phyloP scores from a whole-genome alignment of 1,140 invertebrate species.

The Leptopilina clavipes region DNA sequence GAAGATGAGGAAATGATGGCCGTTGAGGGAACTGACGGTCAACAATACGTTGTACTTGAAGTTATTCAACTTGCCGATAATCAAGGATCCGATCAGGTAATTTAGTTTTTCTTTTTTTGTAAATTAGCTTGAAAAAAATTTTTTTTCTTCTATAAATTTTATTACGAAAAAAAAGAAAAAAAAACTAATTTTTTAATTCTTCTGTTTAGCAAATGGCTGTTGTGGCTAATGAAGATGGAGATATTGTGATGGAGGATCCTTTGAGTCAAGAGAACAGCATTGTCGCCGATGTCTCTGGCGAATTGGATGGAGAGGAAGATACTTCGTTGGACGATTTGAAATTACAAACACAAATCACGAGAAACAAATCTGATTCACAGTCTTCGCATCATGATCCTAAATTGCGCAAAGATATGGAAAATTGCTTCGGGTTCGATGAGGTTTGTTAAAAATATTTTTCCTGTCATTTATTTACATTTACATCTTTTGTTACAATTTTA shows the following conservation, averaged over 20 bases:
- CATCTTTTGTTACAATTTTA: no score
- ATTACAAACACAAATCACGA: constrained; percentile 51
- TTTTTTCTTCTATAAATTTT: neutral
- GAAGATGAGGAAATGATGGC: constrained; percentile 78
- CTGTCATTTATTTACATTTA: no score
- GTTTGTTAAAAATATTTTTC: constrained; percentile 62
- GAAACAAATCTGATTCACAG: constrained; percentile 53
- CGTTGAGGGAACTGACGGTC: constrained; percentile 84
- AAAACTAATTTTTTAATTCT: constrained; percentile 23
- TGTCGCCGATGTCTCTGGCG: constrained; percentile 65
- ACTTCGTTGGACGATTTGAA: constrained; percentile 63
- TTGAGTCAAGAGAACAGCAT: constrained; percentile 67
- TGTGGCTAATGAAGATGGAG: constrained; percentile 72
- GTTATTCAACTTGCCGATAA: constrained; percentile 87
- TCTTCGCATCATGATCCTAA: constrained; percentile 71
- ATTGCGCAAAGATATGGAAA: constrained; percentile 82
- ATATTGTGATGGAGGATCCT: constrained; percentile 73
- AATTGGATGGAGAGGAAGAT: constrained; percentile 69
- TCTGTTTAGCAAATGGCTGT: constrained; percentile 67
- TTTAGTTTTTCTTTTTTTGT: neutral
- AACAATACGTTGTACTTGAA: constrained; percentile 90
- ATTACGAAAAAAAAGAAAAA: neutral
- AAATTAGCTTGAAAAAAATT: neutral
- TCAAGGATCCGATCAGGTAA: constrained; percentile 72
- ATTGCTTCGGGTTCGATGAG: constrained; percentile 91